Evolutionary conservation across 2,888 invertebrate genomes (phyloP), one percentile per base, ranked within the genome.

Genomic region (Dolichopus griseipennis): DNA sequence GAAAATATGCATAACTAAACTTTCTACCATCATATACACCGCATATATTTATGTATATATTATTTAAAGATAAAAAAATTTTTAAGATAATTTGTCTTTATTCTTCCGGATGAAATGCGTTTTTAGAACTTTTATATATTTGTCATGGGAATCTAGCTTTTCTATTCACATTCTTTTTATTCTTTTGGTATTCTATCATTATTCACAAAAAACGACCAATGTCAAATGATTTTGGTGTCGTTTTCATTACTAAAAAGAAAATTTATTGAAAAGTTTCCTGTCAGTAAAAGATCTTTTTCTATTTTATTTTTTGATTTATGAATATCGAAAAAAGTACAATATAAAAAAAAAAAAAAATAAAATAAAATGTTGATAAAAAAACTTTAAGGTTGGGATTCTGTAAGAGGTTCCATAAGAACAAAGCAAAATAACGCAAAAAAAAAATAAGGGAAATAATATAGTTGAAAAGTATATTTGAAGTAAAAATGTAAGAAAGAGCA

Each of bases 81-180:
- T 18, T 52, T 52, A n/a, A 52, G 52, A 15, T 52, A 52, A 52
- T 52, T 52, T 52, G 52, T 52, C 52, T 52, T 52, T 52, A 52
- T 52, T 52, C 52, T 52, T 52, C 52, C 52, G 18, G 18, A 52
- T 52, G 52, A 52, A 52, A 52, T 52, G 18, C 9, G n/a, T 52
- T 52, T 18, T 52, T 52, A 52, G 52, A 52, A 52, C 3, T 52
- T 18, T 52, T 52, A 52, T 52, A 18, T 52, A 15, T n/a, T n/a
- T 52, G 2, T 6, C 18, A 52, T 18, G 52, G 15, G 52, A 12
- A 12, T n/a, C 52, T 15, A 52, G 9, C 52, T 18, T 52, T n/a
- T 52, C 15, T 52, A 15, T 52, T 37, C 37, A 8, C 3, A 7
- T 52, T 52, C 2, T 52, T 52, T 52, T 52, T 15, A 7, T 52